Base-by-base conservation (phyloP, 2,113 vertebrate species). In the Labeo rohita region DNA sequence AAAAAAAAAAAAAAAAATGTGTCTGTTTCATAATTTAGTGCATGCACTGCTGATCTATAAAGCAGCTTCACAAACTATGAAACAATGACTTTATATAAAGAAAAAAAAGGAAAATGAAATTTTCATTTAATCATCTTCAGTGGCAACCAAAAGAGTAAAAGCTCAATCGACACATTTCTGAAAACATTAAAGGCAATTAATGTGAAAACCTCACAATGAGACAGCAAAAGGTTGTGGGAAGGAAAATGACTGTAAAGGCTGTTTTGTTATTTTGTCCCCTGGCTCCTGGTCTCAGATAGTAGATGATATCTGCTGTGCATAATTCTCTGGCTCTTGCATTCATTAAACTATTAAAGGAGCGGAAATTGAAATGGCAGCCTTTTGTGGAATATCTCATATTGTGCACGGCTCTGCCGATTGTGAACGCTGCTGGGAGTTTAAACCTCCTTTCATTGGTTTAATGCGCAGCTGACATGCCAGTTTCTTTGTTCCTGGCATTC, bases 311-410 rank as follows among this genome's bases (percentile, higher is more conserved):
- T 83, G 50, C n/a, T 59, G 56, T 65, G 61, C 84, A 49, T 79
- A 77, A 89, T 83, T 68, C 54, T 18, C 59, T 23, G 63, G 74
- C 79, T 56, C 49, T 45, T 36, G 50, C 15, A 39, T 87, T 89
- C 86, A 83, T 85, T 87, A 83, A 88, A 84, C 84, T 78, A 90
- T 84, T 80, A 87, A 84, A 74, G 66, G 36, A 66, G 39, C 84
- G 86, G 89, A 86, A 85, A 91, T 89, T 86, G 76, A 90, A 91
- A 89, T 8, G 79, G 34, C 59, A 73, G 84, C 83, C 79, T 90
- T 86, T 74, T 82, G 39, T 65, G 6, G 36, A 34, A 73, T 83
- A 84, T 90, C 85, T 89, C 59, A 88, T 23, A 63, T 59, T 21
- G 56, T 77, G 74, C 65, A 34, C 15, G 47, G 12, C 49, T 74